Percentiles rank a stretch among this genome's conserved stretches.
phyloP scores from a whole-genome alignment of 2,888 invertebrate genomes.

The Dioctria linearis region DNA sequence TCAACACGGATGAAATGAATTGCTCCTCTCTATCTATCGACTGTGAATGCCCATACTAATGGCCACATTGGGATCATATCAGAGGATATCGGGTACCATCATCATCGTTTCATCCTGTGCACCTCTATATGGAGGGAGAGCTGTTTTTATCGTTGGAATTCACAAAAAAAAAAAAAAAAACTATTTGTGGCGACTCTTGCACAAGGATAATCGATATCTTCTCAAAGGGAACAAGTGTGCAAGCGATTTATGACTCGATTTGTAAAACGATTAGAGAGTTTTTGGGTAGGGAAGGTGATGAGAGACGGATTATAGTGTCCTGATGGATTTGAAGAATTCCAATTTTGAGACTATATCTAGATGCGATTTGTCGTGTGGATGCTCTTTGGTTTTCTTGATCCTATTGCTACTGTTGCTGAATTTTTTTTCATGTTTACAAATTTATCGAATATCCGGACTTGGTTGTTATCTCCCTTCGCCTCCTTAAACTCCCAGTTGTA shows the following conservation, averaged over 20 bases:
- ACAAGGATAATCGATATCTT: slow-evolving; percentile 11
- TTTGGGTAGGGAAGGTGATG: no score
- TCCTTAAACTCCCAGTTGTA: neutral
- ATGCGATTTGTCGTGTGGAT: slow-evolving; percentile 27
- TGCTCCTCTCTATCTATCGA: slow-evolving; percentile 11
- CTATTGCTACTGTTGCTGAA: slow-evolving; percentile 3
- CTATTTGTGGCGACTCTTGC: slow-evolving; percentile 34
- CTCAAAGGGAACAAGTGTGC: slow-evolving; percentile 33
- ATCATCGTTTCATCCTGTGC: neutral
- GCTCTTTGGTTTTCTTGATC: neutral
- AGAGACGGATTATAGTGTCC: neutral
- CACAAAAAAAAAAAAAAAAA: slow-evolving; percentile 30
- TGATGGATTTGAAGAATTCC: slow-evolving; percentile 33
- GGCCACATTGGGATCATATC: slow-evolving; percentile 4
- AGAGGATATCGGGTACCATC: slow-evolving; percentile 22
- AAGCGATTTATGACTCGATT: slow-evolving; percentile 48
- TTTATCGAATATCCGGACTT: slow-evolving; percentile 35
- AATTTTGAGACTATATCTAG: slow-evolving; percentile 52
- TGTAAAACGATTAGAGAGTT: slow-evolving; percentile 5
- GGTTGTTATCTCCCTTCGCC: neutral
- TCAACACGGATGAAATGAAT: neutral
- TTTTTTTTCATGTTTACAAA: slow-evolving; percentile 30
- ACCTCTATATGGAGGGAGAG: slow-evolving; percentile 1
- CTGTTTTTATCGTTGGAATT: slow-evolving; percentile 9
- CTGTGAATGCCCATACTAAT: slow-evolving; percentile 24